Conservation (phyloP, 2,113 vertebrate genomes). For the Puffinus mauretanicus region DNA sequence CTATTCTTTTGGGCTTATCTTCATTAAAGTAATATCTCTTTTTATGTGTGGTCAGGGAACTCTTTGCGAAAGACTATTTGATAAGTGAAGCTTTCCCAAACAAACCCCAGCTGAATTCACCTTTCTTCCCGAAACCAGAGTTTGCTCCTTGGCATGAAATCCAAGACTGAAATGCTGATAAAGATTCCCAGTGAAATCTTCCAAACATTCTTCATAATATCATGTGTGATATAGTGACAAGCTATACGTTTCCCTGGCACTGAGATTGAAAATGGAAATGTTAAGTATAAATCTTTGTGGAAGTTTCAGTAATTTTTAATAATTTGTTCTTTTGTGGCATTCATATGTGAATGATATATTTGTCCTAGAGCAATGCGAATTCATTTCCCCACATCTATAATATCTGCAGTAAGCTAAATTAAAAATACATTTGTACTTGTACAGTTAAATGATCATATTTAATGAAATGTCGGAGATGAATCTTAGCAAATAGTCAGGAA, state of each 20-base stretch:
- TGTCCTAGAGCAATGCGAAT: conserved; percentile 84
- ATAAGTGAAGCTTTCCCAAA: not conserved
- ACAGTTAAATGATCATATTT: conserved; percentile 90
- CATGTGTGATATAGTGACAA: conserved; percentile 62
- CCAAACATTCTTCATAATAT: conserved; percentile 63
- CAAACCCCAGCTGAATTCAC: not conserved
- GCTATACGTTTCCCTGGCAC: conserved; percentile 67
- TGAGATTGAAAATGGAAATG: conserved; percentile 76
- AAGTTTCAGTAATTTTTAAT: conserved; percentile 87
- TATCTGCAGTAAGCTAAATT: conserved; percentile 87
- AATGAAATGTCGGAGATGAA: conserved; percentile 89
- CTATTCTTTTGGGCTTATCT: not conserved
- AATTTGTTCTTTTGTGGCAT: conserved; percentile 80
- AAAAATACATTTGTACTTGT: conserved; percentile 89
- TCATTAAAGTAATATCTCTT: not conserved
- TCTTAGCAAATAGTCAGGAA: conserved; percentile 85
- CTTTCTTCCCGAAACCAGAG: not conserved
- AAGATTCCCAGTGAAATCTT: conserved; percentile 41
- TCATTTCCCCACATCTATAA: conserved; percentile 85
- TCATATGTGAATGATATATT: conserved; percentile 82
- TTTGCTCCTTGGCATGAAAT: conserved; percentile 15
- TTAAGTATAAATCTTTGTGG: conserved; percentile 83
- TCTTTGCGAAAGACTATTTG: not conserved
- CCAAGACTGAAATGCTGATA: conserved; percentile 38
- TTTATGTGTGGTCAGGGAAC: not conserved